phyloP scores from a whole-genome alignment of 2,113 vertebrate species.

The Nerophis ophidion region DNA sequence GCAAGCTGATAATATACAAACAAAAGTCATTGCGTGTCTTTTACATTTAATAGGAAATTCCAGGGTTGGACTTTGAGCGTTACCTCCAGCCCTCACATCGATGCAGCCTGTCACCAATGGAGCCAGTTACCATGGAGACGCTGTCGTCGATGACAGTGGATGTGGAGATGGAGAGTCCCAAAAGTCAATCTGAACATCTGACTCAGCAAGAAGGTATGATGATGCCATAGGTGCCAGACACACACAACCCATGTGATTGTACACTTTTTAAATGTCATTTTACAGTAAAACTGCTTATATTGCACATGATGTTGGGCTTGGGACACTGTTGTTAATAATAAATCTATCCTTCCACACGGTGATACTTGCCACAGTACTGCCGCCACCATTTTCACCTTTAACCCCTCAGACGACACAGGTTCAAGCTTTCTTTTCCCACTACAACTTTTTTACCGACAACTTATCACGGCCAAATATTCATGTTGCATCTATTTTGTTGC shows the following conservation, averaged over 20 bases:
- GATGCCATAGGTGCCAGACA: slow-evolving; percentile 9
- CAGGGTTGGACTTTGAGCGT: slow-evolving; percentile 66
- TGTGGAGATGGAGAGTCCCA: slow-evolving; percentile 65
- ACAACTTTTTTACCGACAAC: background rate
- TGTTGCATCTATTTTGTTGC: background rate
- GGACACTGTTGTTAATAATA: background rate
- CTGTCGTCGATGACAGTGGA: slow-evolving; percentile 48
- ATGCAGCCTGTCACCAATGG: slow-evolving; percentile 50
- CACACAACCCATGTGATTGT: background rate
- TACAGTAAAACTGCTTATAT: too few relatives aligned
- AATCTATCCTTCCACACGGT: slow-evolving; percentile 10
- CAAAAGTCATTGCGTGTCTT: too few relatives aligned
- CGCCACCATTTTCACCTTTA: slow-evolving; percentile 28
- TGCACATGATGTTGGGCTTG: background rate
- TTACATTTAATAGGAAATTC: slow-evolving; percentile 33
- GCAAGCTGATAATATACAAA: too few relatives aligned
- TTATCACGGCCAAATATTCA: slow-evolving; percentile 2
- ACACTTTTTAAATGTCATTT: background rate
- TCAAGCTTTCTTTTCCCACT: slow-evolving; percentile 5
- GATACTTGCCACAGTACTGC: slow-evolving; percentile 35
- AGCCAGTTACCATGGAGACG: slow-evolving; percentile 24
- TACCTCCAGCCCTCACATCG: slow-evolving; percentile 62
- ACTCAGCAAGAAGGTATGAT: slow-evolving; percentile 39
- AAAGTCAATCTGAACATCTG: slow-evolving; percentile 21
- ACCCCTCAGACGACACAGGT: slow-evolving; percentile 55